These are phyloP conservation scores for Ianthella basta DNA, from an alignment of 37 sponge, comb jelly and placozoan species.

Conservation along the genomic window DNA sequence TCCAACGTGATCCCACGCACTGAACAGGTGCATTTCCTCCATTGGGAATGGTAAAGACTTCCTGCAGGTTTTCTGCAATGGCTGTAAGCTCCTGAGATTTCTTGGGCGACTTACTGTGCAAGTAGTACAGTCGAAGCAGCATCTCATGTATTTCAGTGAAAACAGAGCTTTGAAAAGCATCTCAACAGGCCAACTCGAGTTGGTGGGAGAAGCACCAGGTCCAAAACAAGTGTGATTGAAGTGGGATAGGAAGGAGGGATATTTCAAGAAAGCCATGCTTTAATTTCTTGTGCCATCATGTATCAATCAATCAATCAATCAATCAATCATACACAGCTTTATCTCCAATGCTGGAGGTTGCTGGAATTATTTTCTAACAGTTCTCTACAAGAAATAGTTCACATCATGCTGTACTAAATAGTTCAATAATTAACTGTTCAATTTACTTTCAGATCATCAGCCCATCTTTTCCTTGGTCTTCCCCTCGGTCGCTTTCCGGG, in stretches of 20 bases:
- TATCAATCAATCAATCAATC: too few relatives aligned
- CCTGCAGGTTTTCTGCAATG: constrained; percentile 48
- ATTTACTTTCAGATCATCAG: too few relatives aligned
- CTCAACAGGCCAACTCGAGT: constrained; percentile 62
- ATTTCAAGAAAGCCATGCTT: constrained; percentile 49
- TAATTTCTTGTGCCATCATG: constrained; percentile 44
- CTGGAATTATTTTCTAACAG: too few relatives aligned
- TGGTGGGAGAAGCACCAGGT: constrained; percentile 66
- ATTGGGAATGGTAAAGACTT: constrained; percentile 50
- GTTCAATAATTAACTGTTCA: too few relatives aligned
- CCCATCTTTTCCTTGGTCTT: too few relatives aligned
- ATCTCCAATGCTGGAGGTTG: too few relatives aligned
- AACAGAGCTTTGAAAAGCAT: constrained; percentile 38
- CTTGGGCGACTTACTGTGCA: constrained; percentile 60
- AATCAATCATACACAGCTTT: too few relatives aligned
- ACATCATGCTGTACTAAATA: too few relatives aligned
- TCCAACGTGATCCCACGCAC: constrained; percentile 54
- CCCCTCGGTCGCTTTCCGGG: too few relatives aligned
- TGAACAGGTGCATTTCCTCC: constrained; percentile 55
- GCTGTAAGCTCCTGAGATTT: constrained; percentile 49
- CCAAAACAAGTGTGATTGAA: constrained; percentile 63
- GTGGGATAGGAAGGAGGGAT: constrained; percentile 57
- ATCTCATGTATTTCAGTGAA: constrained; percentile 61
- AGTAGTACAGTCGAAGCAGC: constrained; percentile 57
- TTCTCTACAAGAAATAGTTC: too few relatives aligned